A percentile compares a stretch with the other conserved stretches of the same genome.
phyloP scores from a whole-genome alignment of 1,140 invertebrate species.

The Mylabris phalerata region DNA sequence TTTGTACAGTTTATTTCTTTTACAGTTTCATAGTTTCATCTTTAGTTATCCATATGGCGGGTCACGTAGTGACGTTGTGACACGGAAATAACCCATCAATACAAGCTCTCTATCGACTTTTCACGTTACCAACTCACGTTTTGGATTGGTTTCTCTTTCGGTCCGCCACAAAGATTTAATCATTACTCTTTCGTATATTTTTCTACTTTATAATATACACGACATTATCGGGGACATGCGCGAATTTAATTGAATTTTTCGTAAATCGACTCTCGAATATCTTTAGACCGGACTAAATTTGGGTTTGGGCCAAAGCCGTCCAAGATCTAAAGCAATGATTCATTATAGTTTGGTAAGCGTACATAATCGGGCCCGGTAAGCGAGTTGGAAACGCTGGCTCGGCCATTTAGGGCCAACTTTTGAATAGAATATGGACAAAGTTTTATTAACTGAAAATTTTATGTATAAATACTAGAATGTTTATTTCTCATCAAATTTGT shows the following conservation, averaged over 20 bases:
- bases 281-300: background rate
- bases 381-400: slow-evolving; percentile 4
- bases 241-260: background rate
- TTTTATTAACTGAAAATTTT: too few species aligned
- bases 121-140: slow-evolving; percentile 27
- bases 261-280: background rate
- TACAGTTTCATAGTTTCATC: background rate
- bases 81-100: slow-evolving; percentile 30
- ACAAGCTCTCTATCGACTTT: slow-evolving; percentile 25
- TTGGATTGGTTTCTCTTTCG: slow-evolving; percentile 25
- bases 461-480: too few species aligned
- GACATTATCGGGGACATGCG: background rate
- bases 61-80: slow-evolving; percentile 21
- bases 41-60: slow-evolving; percentile 14
- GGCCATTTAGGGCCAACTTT: too few species aligned
- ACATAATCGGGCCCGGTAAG: slow-evolving; percentile 11
- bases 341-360: slow-evolving; percentile 8
- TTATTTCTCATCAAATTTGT: too few species aligned
- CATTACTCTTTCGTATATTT: slow-evolving; percentile 20
- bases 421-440: too few species aligned
- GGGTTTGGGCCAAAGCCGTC: slow-evolving; percentile 4
- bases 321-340: slow-evolving; percentile 7
- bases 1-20: too few species aligned
- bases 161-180: slow-evolving; percentile 25
- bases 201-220: slow-evolving; percentile 3